Conservation (phyloP, 2,888 invertebrate genomes). For the Chloroclystis v-ata region DNA sequence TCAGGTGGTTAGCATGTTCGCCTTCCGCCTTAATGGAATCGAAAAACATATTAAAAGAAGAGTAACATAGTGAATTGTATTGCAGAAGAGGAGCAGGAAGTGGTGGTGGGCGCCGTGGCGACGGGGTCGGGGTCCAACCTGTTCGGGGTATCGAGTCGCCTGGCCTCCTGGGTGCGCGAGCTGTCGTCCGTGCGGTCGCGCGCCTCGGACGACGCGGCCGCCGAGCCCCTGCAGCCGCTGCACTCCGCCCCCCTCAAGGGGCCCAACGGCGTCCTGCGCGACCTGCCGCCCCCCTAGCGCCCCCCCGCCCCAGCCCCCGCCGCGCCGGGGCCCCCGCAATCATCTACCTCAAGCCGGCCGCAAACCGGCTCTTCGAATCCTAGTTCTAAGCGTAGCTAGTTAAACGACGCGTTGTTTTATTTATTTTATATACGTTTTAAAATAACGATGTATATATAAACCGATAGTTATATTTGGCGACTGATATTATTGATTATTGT, state of each 20-base stretch:
- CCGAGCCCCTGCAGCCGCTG: slow-evolving; percentile 45
- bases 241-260: slow-evolving; percentile 27
- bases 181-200: slow-evolving; percentile 67
- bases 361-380: slow-evolving; percentile 64
- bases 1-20: no score
- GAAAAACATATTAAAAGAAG: no score
- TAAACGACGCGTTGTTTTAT: slow-evolving; percentile 52
- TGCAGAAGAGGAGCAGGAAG: slow-evolving; percentile 65
- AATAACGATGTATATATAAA: slow-evolving; percentile 27
- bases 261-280: slow-evolving; percentile 52
- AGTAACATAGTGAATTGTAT: no score
- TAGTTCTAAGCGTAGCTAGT: slow-evolving; percentile 68
- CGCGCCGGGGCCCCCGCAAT: slow-evolving; percentile 23
- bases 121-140: slow-evolving; percentile 70
- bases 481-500: slow-evolving; percentile 28
- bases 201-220: slow-evolving; percentile 60
- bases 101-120: slow-evolving; percentile 71
- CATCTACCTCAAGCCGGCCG: slow-evolving; percentile 59
- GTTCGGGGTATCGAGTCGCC: slow-evolving; percentile 73
- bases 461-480: slow-evolving; percentile 28
- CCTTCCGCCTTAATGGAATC: no score
- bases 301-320: slow-evolving; percentile 5
- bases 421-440: slow-evolving; percentile 40
- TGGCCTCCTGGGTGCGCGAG: slow-evolving; percentile 74
- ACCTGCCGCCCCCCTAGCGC: slow-evolving; percentile 30